phyloP scores from a whole-genome alignment of 2,113 vertebrate species.

The Otocyon megalotis region DNA sequence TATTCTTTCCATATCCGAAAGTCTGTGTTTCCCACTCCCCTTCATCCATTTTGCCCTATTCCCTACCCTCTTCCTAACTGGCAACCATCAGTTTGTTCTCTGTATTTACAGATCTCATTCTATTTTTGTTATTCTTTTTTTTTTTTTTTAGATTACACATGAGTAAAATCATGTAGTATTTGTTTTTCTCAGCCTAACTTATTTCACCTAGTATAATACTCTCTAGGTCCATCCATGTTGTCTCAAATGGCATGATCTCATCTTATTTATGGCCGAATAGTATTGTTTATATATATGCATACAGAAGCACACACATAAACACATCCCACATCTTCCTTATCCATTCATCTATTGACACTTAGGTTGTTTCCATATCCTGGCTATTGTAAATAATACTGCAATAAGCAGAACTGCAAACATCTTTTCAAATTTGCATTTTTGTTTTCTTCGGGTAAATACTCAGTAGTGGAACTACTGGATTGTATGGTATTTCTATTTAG shows the following conservation, averaged over 20 bases:
- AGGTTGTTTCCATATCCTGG: too few relatives aligned
- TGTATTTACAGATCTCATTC: neutral
- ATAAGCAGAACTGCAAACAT: too few relatives aligned
- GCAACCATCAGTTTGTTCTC: neutral
- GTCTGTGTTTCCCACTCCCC: neutral
- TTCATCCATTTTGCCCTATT: neutral
- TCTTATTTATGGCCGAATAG: neutral
- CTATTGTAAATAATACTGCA: too few relatives aligned
- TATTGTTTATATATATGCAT: neutral
- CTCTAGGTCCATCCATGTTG: neutral
- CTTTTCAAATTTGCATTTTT: too few relatives aligned
- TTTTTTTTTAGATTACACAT: neutral
- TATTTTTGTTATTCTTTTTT: neutral
- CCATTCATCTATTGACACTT: neutral
- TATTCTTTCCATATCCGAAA: neutral
- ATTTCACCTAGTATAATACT: too few relatives aligned
- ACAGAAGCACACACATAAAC: neutral
- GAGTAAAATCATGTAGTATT: neutral
- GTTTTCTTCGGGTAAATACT: too few relatives aligned
- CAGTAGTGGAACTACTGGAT: too few relatives aligned
- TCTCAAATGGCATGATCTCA: neutral
- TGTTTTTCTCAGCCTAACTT: neutral
- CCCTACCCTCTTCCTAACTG: neutral
- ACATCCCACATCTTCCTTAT: neutral
- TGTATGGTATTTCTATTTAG: too few relatives aligned